phyloP scores from a whole-genome alignment of 2,888 invertebrate species.

The Hermaeophaga mercurialis region DNA sequence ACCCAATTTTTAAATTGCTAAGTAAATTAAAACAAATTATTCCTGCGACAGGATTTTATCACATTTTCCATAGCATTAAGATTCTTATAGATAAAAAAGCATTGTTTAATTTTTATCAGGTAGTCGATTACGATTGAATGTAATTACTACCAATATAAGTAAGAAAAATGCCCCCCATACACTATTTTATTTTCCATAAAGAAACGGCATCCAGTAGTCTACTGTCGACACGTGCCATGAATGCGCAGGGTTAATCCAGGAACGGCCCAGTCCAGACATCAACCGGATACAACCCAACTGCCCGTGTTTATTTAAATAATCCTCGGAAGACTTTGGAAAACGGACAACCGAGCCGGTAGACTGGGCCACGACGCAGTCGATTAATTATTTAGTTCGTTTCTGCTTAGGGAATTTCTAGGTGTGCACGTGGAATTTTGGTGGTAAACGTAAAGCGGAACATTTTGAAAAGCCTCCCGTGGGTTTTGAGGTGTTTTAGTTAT shows the following conservation, averaged over 20 bases:
- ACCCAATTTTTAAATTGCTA: no score
- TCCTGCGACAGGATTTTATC: no score
- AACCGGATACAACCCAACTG: background rate
- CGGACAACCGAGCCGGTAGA: background rate
- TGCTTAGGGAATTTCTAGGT: background rate
- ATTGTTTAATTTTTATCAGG: no score
- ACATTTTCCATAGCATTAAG: no score
- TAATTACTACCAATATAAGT: no score
- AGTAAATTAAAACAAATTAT: no score
- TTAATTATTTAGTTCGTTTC: conserved; percentile 2
- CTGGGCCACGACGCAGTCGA: background rate
- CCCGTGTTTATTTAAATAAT: background rate
- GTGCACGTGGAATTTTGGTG: conserved; percentile 2
- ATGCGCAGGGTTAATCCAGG: background rate
- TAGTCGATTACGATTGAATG: no score
- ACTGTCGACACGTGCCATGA: background rate
- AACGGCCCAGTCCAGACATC: background rate
- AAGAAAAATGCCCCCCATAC: no score
- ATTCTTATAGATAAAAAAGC: no score
- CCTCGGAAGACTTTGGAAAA: background rate
- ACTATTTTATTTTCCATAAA: no score
- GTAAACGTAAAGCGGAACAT: background rate
- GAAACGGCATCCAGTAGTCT: background rate
- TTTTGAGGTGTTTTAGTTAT: background rate
- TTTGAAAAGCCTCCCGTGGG: background rate